Base-by-base conservation (phyloP, 2,888 invertebrate species). In the Polydrusus pterygomalis region DNA sequence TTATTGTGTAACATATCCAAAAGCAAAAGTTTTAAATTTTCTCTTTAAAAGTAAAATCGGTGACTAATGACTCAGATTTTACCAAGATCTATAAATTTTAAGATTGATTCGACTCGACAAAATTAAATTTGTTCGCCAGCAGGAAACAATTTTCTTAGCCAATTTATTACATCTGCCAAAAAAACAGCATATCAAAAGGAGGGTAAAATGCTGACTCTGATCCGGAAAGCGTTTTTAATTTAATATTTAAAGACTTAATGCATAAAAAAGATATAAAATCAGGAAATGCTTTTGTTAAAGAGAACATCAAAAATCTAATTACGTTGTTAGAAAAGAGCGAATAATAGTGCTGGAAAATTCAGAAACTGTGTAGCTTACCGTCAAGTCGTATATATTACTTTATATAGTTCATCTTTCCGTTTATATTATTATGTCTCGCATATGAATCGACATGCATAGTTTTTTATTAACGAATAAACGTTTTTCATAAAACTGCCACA, bases 81-180 rank as follows among this genome's bases (percentile, higher is more conserved):
- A 70, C 74, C 62, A 34, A 62, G 30, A 74, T 51, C 56, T 74
- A 70, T 63, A 64, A 70, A 70, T 74, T 70, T 68, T 62, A 75
- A 71, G 75, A 75, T 75, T 75, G 75, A 75, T 75, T 70, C 60
- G 71, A 71, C 68, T 75, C 75, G 63, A 75, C 75, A 75, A 75
- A 75, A 75, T 75, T 75, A 75, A 71, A 75, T 75, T 71, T 71
- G 67, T 67, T 62, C 71, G 69, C 75, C 71, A 62, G 71, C 67
- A 71, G 71, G 71, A 75, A 75, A 75, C 71, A 75, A 75, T 75
- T 75, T 75, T 71, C 71, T 62, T 62, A 62, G 67, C 62, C 71
- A 71, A 75, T 75, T 75, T 75, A 71, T 75, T 75, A 75, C 71
- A 63, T 71, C 67, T 70, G 75, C 65, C 70, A 71, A 75, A 75